Evolutionary conservation across 2,113 vertebrate genomes (phyloP), one percentile per base, ranked within the genome.

Genomic region (Nothoprocta pentlandii): DNA sequence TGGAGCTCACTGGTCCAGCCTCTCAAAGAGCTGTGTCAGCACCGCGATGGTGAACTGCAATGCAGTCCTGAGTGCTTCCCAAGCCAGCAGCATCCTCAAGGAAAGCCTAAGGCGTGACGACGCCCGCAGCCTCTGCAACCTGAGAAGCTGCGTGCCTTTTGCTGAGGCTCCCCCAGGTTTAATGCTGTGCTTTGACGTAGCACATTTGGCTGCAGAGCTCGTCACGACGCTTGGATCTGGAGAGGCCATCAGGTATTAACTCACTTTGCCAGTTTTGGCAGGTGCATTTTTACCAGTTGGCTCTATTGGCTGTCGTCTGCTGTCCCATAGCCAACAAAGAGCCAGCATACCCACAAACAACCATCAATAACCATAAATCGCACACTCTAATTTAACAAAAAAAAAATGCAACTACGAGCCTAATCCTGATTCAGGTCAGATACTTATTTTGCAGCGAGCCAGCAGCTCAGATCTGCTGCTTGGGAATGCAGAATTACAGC

Each of bases 21-120:
- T 88, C 83, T 92, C 58, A 51, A 21, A 0, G 14, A 87, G 89
- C 94, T 91, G 80, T 47, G 87, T 95, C 91, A 95, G 91, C 93
- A 91, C 69, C 54, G 69, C 74, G 78, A 89, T 0, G 2, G 46
- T 2, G 34, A 94, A 14, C 91, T 94, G 87, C 89, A 95, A 64
- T 85, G 89, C 93, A 94, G 93, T 59, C 62, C 81, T 93, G 80
- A 75, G 89, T 62, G 39, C 20, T 92, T 87, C 69, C 66, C 74
- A 64, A 94, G 80, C 16, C 54, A 58, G 28, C 66, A 81, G 42
- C 81, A 62, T 89, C 61, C 84, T 68, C 77, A 87, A 81, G 16
- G 54, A 17, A 32, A 58, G 81, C 0, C 0, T 10, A 71, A 51
- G 21, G 2, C 2, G 9, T 19, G 75, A 61, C 39, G 59, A 63